Evolutionary conservation across 2,888 invertebrate species (phyloP), one percentile per base, ranked within the genome.

Genomic region (Drosophila demipolita): DNA sequence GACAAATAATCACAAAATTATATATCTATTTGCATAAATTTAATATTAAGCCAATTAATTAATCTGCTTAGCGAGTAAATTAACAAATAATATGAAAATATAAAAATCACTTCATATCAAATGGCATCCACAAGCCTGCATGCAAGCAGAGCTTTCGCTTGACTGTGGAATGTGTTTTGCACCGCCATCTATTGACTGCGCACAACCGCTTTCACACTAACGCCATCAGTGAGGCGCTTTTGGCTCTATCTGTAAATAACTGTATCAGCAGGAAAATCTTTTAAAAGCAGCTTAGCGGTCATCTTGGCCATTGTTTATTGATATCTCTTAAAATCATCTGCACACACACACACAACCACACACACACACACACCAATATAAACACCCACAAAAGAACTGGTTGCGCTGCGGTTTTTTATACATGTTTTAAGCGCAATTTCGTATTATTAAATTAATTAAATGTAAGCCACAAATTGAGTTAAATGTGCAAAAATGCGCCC

Each of bases 381-480:
- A 29, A 3, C 7, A 7, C 40, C n/a, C 50, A 64, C 29, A 29
- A 11, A 29, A 9, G 20, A 78, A 66, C 71, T 73, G 72, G 65
- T 75, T 73, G 68, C 64, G 45, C 62, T 69, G 73, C 63, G 76
- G 78, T 76, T 76, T 63, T 63, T 70, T 60, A 45, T 45, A 11
- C 9, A 66, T 75, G 74, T 45, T 45, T 20, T 7, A 66, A 65
- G 55, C 66, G 60, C 66, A 72, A 72, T 79, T 81, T 65, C 69
- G 65, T 82, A 82, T 85, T 83, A 90, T 91, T 88, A 83, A 86
- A 91, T 88, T 90, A 91, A 91, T 91, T 85, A 83, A 83, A 88
- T 72, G 79, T 78, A 89, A 90, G 82, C 90, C 91, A 77, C 90
- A 91, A 90, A 91, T 90, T 89, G 89, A 89, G 90, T 91, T 89